These are phyloP conservation scores for Ornithoptera priamus DNA, from an alignment of 2,888 invertebrate genomes.

Conservation along the genomic window DNA sequence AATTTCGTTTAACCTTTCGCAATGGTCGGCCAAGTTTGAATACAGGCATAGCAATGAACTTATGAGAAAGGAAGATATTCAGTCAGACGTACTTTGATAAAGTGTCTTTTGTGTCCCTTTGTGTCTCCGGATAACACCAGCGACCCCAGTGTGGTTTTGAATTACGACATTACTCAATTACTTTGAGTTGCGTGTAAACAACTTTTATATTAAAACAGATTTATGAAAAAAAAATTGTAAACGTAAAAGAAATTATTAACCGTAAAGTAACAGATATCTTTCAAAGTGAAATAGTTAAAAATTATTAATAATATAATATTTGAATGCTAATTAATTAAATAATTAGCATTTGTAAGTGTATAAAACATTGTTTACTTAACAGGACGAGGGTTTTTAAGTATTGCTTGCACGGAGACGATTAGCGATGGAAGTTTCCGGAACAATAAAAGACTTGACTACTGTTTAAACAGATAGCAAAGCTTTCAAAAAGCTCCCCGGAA, in stretches of 20 bases:
- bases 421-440: slow-evolving; percentile 41
- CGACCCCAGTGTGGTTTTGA: slow-evolving; percentile 40
- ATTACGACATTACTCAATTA: slow-evolving; percentile 51
- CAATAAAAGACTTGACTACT: slow-evolving; percentile 61
- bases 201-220: not conserved
- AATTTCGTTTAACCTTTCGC: slow-evolving; percentile 36
- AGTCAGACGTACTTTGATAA: slow-evolving; percentile 64
- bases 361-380: slow-evolving; percentile 8
- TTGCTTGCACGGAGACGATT: slow-evolving; percentile 42
- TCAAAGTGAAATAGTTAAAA: not conserved
- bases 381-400: slow-evolving; percentile 34
- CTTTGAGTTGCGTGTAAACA: slow-evolving; percentile 31
- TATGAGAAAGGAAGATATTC: slow-evolving; percentile 53
- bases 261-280: not conserved
- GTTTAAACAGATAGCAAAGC: slow-evolving; percentile 67
- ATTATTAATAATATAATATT: not conserved
- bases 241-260: not conserved
- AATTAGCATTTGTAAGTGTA: slow-evolving; percentile 3
- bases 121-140: slow-evolving; percentile 59
- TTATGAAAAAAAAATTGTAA: not conserved
- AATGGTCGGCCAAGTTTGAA: slow-evolving; percentile 47
- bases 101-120: slow-evolving; percentile 66
- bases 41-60: slow-evolving; percentile 46
- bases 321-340: not conserved
- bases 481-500: slow-evolving; percentile 58